These are phyloP conservation scores for Helicoverpa armigera DNA, from an alignment of 1,140 invertebrate species.

Conservation along the genomic window DNA sequence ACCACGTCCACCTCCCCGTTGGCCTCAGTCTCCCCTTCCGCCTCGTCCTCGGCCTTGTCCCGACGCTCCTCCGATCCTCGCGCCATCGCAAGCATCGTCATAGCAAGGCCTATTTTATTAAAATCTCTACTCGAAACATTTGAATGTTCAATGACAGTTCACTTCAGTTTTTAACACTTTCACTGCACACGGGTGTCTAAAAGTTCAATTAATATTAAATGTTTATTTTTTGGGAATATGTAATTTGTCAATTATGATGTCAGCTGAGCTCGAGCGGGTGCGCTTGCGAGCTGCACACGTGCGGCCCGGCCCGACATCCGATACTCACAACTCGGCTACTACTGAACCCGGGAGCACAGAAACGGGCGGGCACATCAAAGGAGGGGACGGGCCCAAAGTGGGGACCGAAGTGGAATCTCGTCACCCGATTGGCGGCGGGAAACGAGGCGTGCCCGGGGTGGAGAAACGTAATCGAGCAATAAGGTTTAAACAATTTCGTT, in stretches of 20 bases:
- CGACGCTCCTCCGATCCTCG: constrained; percentile 78
- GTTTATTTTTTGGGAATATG: neutral
- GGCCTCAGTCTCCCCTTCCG: constrained; percentile 69
- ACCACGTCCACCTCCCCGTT: constrained; percentile 82
- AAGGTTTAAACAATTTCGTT: constrained; percentile 87
- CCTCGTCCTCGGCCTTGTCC: constrained; percentile 68
- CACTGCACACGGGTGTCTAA: constrained; percentile 54
- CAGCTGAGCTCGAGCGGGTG: constrained; percentile 57
- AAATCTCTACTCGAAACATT: constrained; percentile 49
- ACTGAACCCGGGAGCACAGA: constrained; percentile 63
- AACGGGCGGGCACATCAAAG: constrained; percentile 66
- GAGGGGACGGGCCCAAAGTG: constrained; percentile 57
- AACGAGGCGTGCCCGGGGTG: constrained; percentile 81
- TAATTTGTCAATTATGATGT: constrained; percentile 17
- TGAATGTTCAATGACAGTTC: constrained; percentile 36
- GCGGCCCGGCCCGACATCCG: constrained; percentile 65
- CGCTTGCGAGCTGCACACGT: constrained; percentile 62
- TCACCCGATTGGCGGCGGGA: constrained; percentile 73
- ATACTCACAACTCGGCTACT: constrained; percentile 62
- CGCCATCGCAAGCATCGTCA: constrained; percentile 85
- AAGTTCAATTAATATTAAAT: neutral
- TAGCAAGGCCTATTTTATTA: constrained; percentile 75
- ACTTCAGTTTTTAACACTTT: constrained; percentile 55
- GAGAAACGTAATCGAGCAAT: constrained; percentile 86
- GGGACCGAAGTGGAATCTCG: constrained; percentile 58